phyloP scores from a whole-genome alignment of 2,113 vertebrate genomes.

The Xenus cinereus region DNA sequence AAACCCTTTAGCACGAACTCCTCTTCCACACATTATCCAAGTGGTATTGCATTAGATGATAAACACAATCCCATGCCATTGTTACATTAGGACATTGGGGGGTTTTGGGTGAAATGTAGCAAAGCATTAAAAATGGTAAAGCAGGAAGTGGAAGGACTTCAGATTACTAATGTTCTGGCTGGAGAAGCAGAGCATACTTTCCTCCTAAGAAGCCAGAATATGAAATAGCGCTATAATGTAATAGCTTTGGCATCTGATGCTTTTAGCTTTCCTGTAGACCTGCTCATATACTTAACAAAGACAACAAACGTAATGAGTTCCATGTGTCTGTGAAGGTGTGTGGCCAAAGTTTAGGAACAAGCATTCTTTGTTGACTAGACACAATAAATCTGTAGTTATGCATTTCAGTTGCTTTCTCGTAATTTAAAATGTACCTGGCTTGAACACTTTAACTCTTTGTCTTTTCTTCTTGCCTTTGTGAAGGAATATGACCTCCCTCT shows the following conservation, averaged over 20 bases:
- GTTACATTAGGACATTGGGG: background rate
- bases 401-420: background rate
- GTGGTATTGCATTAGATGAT: background rate
- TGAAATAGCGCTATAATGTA: background rate
- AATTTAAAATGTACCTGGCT: background rate
- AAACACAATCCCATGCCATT: background rate
- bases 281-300: background rate
- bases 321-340: background rate
- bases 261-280: background rate
- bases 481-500: constrained; percentile 30
- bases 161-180: background rate
- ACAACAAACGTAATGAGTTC: background rate
- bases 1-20: background rate
- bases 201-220: background rate
- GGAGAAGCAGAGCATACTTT: background rate
- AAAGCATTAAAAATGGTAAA: background rate
- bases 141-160: background rate
- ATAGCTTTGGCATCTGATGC: background rate
- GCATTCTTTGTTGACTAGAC: background rate
- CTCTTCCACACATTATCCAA: background rate
- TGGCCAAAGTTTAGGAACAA: background rate
- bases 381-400: background rate
- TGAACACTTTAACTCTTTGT: background rate
- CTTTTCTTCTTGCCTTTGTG: background rate
- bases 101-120: background rate